These are phyloP conservation scores for Peromyscus californicus DNA, from an alignment of 2,113 vertebrate species.

Conservation along the genomic window DNA sequence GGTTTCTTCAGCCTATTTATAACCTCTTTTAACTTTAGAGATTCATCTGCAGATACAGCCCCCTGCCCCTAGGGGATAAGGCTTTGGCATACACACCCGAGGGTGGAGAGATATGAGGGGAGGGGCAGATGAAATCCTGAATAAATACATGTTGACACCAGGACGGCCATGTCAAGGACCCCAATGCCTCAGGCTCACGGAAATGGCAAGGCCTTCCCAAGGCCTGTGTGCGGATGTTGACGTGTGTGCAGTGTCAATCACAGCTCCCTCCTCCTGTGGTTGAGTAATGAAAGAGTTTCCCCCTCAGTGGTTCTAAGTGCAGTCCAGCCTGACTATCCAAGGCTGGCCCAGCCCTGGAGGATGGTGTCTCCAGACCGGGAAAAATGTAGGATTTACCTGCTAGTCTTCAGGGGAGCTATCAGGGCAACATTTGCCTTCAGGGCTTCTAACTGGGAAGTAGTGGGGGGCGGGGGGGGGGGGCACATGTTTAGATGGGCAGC, in stretches of 20 bases:
- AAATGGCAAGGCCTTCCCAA: not conserved
- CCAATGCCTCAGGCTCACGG: not conserved
- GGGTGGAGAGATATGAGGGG: not conserved
- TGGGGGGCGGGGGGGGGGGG: not conserved
- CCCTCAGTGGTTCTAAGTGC: not conserved
- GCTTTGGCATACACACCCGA: not conserved
- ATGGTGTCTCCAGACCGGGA: not conserved
- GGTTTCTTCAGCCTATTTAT: not conserved
- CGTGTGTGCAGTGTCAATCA: not conserved
- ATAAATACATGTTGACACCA: not conserved
- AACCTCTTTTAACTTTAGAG: slow-evolving; percentile 22
- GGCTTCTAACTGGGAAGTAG: not conserved
- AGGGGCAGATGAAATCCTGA: not conserved
- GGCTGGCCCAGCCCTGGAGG: not conserved
- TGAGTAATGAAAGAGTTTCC: not conserved
- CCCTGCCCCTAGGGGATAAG: not conserved
- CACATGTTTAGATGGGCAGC: not conserved
- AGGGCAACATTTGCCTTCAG: not conserved
- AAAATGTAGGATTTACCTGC: not conserved
- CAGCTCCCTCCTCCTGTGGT: not conserved
- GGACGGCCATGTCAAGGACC: not conserved
- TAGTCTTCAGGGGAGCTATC: not conserved
- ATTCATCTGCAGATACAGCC: not conserved
- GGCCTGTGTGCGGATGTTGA: not conserved
- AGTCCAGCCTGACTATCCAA: not conserved